Conservation (phyloP, 2,113 vertebrate genomes). For the Trogon surrucura region DNA sequence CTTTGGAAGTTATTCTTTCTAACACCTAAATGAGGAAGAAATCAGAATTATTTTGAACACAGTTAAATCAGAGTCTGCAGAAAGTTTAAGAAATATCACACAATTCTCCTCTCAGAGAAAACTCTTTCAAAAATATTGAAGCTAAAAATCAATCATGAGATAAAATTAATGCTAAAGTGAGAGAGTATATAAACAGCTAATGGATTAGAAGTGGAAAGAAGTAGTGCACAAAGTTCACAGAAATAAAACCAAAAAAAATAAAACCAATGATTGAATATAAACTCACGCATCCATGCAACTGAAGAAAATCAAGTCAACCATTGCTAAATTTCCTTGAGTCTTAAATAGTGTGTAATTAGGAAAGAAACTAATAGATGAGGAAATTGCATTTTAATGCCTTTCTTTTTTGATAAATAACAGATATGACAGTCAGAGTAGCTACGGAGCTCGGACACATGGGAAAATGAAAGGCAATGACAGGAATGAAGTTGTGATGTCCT, state of each 20-base stretch:
- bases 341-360: constrained; percentile 11
- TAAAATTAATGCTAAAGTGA: background rate
- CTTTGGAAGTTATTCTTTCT: background rate
- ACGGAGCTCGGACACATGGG: background rate
- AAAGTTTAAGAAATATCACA: background rate
- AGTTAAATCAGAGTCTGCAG: background rate
- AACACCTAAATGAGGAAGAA: background rate
- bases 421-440: background rate
- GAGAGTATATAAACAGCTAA: background rate
- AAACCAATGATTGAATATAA: background rate
- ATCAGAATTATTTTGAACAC: background rate
- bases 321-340: background rate
- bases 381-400: constrained; percentile 41
- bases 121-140: background rate
- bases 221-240: background rate
- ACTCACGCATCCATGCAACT: background rate
- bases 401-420: constrained; percentile 40
- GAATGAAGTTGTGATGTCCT: constrained; percentile 1
- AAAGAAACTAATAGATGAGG: constrained; percentile 37
- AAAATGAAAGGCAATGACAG: background rate
- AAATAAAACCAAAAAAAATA: background rate
- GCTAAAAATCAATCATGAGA: background rate
- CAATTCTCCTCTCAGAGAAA: background rate
- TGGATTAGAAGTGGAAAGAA: background rate
- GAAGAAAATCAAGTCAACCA: background rate